phyloP scores from a whole-genome alignment of 1,140 invertebrate species.

The Drosophila nannoptera region DNA sequence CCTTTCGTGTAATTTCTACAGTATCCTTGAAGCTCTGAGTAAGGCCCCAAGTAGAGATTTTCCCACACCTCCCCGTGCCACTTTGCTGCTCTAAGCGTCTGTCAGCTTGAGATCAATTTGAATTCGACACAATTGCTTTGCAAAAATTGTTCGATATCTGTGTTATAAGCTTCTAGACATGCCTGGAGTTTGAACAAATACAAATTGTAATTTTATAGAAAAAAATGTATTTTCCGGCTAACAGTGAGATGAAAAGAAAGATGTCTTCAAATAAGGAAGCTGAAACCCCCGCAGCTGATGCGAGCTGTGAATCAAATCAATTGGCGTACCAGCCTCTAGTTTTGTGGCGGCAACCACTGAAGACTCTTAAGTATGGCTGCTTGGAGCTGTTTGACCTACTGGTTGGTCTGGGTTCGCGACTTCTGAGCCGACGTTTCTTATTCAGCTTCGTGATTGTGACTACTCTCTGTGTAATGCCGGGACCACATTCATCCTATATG shows the following conservation, averaged over 20 bases:
- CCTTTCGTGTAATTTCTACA: no score
- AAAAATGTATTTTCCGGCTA: slow-evolving; percentile 1
- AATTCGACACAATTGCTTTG: not conserved
- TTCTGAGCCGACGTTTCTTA: slow-evolving; percentile 80
- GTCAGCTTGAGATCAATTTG: no score
- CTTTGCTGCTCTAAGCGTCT: no score
- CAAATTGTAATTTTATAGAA: slow-evolving; percentile 5
- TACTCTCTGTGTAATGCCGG: slow-evolving; percentile 70
- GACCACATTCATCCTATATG: slow-evolving; percentile 79
- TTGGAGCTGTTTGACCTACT: slow-evolving; percentile 85
- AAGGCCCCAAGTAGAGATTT: no score
- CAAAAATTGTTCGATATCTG: not conserved
- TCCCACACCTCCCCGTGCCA: no score
- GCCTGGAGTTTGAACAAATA: not conserved
- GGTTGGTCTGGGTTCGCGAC: slow-evolving; percentile 80
- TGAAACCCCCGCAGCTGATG: not conserved
- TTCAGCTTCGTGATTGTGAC: slow-evolving; percentile 49
- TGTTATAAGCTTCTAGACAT: slow-evolving; percentile 3
- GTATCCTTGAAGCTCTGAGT: no score
- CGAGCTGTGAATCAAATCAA: slow-evolving; percentile 11
- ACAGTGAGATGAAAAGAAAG: slow-evolving; percentile 25
- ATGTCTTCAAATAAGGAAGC: slow-evolving; percentile 16
- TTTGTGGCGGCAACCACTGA: slow-evolving; percentile 91
- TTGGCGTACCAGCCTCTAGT: slow-evolving; percentile 85
- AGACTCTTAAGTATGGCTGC: slow-evolving; percentile 90